These are phyloP conservation scores for Cecropterus lyciades DNA, from an alignment of 1,140 invertebrate genomes.

Conservation along the genomic window DNA sequence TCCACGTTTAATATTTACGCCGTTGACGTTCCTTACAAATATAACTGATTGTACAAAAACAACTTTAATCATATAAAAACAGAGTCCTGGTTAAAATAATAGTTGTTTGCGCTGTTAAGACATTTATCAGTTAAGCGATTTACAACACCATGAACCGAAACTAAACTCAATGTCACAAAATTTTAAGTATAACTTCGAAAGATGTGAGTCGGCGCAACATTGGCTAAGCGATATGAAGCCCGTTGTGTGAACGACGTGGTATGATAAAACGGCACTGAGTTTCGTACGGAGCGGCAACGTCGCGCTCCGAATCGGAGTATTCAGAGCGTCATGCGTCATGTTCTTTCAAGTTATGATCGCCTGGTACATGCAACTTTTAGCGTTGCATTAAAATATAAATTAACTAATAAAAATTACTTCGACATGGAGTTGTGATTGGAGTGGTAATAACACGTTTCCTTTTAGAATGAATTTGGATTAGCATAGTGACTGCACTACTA, in stretches of 20 bases:
- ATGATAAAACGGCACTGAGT: conserved; percentile 20
- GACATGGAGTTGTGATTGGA: no score
- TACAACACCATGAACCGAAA: not conserved
- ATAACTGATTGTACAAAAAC: not conserved
- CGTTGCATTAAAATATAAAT: not conserved
- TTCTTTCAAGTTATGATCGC: conserved; percentile 22
- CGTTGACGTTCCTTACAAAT: not conserved
- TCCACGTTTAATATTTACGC: conserved; percentile 1
- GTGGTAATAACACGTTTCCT: no score
- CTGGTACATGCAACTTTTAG: not conserved
- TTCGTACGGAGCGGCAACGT: conserved; percentile 35
- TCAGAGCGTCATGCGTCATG: not conserved
- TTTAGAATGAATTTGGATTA: no score
- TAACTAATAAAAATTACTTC: no score
- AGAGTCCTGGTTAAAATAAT: not conserved
- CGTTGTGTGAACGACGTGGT: conserved; percentile 5
- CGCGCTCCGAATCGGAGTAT: conserved; percentile 28
- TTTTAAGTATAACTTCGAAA: not conserved
- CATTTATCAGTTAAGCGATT: not conserved
- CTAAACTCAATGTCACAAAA: not conserved
- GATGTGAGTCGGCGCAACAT: not conserved
- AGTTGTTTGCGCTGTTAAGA: not conserved
- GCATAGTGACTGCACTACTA: no score
- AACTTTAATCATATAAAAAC: not conserved
- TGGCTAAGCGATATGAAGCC: not conserved